Evolutionary conservation across 2,888 invertebrate species (phyloP).

Genomic region (Chrysolina oricalcia): DNA sequence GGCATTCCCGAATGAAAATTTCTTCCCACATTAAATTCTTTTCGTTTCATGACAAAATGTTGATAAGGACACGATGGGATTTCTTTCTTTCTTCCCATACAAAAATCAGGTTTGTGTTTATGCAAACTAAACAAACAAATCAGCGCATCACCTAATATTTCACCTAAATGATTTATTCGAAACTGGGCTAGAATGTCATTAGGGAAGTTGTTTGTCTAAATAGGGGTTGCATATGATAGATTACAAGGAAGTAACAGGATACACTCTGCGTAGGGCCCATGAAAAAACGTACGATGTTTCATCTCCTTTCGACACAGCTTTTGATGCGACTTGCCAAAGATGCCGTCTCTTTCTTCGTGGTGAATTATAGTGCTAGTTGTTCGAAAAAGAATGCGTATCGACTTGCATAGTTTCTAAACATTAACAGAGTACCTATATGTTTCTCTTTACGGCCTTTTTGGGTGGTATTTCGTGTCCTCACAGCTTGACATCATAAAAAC

Average conservation of each 20-base stretch:
- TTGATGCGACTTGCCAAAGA: neutral
- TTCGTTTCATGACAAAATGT: no score
- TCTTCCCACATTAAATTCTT: no score
- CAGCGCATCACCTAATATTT: constrained; percentile 47
- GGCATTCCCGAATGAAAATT: no score
- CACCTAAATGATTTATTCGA: constrained; percentile 46
- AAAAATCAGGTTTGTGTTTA: constrained; percentile 14
- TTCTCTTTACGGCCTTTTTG: constrained; percentile 37
- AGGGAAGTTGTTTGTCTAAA: constrained; percentile 65
- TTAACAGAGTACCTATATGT: constrained; percentile 42
- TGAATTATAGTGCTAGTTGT: constrained; percentile 47
- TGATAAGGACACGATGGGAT: no score
- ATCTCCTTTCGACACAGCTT: neutral
- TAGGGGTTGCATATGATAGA: constrained; percentile 62
- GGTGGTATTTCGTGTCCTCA: constrained; percentile 43
- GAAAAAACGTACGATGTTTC: constrained; percentile 38
- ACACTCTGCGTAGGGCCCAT: constrained; percentile 44
- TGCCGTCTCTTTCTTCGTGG: constrained; percentile 36
- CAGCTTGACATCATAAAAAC: constrained; percentile 8
- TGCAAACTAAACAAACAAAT: constrained; percentile 44
- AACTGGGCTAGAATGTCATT: constrained; percentile 56
- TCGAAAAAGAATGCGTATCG: constrained; percentile 48
- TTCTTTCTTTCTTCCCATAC: neutral
- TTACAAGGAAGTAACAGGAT: constrained; percentile 62
- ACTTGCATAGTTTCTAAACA: constrained; percentile 50